Evolutionary conservation across 1,140 invertebrate genomes (phyloP).

Genomic region (Lordiphosa clarofinis): DNA sequence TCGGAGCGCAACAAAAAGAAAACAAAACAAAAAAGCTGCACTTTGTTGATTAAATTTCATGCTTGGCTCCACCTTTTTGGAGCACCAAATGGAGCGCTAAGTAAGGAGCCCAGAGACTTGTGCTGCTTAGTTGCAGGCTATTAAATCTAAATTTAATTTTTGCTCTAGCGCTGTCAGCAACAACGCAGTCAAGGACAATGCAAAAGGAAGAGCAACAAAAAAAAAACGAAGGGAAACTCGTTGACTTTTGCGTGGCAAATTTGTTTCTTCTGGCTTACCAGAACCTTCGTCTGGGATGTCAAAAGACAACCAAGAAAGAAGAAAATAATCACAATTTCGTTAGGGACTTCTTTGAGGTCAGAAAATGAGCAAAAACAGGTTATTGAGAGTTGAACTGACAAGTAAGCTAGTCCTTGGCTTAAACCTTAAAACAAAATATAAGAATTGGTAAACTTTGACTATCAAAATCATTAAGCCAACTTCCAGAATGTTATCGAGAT

Average conservation of each 20-base stretch:
- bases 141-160: conserved; percentile 68
- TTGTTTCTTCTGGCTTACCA: conserved; percentile 9
- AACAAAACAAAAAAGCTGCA: conserved; percentile 51
- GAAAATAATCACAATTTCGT: conserved; percentile 13
- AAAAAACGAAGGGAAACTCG: conserved; percentile 6
- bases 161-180: conserved; percentile 38
- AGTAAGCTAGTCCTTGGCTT: too few relatives aligned
- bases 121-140: conserved; percentile 39
- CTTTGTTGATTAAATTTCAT: conserved; percentile 76
- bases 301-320: conserved; percentile 1
- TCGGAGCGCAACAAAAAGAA: conserved; percentile 18
- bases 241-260: conserved; percentile 11
- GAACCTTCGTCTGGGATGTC: conserved; percentile 10
- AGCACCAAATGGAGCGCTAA: conserved; percentile 26
- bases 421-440: too few relatives aligned
- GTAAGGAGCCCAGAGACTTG: conserved; percentile 16
- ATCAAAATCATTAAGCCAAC: too few relatives aligned
- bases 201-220: neutral
- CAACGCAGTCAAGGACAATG: conserved; percentile 32
- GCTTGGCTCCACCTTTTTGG: conserved; percentile 59
- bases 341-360: too few relatives aligned
- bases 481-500: too few relatives aligned
- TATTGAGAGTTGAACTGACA: too few relatives aligned
- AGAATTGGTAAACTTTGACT: too few relatives aligned
- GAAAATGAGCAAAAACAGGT: too few relatives aligned